Evolutionary conservation across 2,797 vertebrate genomes (phyloP), one percentile per base, ranked within the genome.

Genomic region (Pelobates cultripes): DNA sequence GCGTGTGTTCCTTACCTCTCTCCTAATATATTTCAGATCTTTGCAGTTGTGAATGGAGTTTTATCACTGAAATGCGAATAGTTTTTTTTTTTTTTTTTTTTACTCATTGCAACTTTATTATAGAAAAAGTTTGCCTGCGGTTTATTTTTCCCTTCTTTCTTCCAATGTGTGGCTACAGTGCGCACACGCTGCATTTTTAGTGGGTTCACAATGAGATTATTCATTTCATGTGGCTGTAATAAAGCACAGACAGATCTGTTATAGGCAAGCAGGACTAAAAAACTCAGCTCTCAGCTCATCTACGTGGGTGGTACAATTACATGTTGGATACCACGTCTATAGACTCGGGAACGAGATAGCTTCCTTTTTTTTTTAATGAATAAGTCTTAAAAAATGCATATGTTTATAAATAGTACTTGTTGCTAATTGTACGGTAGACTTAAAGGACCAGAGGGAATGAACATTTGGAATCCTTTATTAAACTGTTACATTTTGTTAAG

Each of bases 181-280:
- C 67, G 74, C 77, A 84, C 82, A 84, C 72, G 73, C 77, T 75
- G 82, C 82, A 84, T 84, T 84, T 84, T 79, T 84, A 43, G 82
- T 84, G 82, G 82, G 73, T 79, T 84, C 61, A 53, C 82, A 79
- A 63, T 84, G 77, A 84, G 79, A 79, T 84, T 79, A 75, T 75
- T 79, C 77, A 84, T 79, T 84, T 84, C 77, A 84, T 84, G 82
- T 84, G 82, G 82, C 77, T 79, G 82, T 71, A 79, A 79, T 79
- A 70, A 75, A 79, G 82, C 77, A 75, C 77, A 79, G 64, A 79
- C 77, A 75, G 82, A 84, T 84, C 82, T 79, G 82, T 79, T 79
- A 75, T 73, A 84, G 82, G 67, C 70, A 79, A 42, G 82, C 77
- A 75, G 78, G 72, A 71, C 82, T 84, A 79, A 84, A 77, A 84